phyloP scores from a whole-genome alignment of 2,113 vertebrate genomes.

The Parotia lawesii region DNA sequence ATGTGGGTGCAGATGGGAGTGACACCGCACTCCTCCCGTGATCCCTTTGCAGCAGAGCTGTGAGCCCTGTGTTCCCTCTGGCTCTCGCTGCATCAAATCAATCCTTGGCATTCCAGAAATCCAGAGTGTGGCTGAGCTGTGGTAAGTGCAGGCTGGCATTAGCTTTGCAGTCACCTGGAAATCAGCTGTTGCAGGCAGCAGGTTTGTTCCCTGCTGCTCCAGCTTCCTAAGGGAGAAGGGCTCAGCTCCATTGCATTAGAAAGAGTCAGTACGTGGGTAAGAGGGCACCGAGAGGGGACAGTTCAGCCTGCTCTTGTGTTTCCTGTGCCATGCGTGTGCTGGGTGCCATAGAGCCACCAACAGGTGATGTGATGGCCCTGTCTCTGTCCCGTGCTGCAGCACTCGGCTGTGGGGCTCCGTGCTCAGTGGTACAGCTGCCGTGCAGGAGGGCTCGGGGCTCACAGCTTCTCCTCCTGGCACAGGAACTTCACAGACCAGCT shows the following conservation, averaged over 20 bases:
- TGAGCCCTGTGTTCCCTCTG: not conserved
- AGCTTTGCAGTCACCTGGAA: not conserved
- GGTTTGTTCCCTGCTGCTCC: not conserved
- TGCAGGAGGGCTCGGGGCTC: not conserved
- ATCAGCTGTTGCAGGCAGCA: not conserved
- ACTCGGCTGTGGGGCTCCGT: rapidly evolving
- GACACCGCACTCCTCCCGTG: rapidly evolving
- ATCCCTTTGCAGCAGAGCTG: not conserved
- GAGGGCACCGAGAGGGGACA: not conserved
- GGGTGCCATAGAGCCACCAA: not conserved
- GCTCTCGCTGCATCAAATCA: not conserved
- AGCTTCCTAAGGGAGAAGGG: not conserved
- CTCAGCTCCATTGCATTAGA: not conserved
- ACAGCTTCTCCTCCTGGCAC: not conserved
- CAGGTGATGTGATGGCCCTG: rapidly evolving
- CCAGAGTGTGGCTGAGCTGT: not conserved
- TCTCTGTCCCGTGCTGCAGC: not conserved
- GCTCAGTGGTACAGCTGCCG: rapidly evolving
- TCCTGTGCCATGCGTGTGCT: rapidly evolving
- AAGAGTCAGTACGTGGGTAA: not conserved
- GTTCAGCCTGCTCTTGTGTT: not conserved
- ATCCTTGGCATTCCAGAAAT: not conserved
- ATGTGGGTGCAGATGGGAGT: not conserved
- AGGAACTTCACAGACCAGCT: slow-evolving; percentile 99
- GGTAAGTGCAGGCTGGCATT: not conserved